Evolutionary conservation across 2,888 invertebrate genomes (phyloP).

Genomic region (Rhagonycha fulva): DNA sequence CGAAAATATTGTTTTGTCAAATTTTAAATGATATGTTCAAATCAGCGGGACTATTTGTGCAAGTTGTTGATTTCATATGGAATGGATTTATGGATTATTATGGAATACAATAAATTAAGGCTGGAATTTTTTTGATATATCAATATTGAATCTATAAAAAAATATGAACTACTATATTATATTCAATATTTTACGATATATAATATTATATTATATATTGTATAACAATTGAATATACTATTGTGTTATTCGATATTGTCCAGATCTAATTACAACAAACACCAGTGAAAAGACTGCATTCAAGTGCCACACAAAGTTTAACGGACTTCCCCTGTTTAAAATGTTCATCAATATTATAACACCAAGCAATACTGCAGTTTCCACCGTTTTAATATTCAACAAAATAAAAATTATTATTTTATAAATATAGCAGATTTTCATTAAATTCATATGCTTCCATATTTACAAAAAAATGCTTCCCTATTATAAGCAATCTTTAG

Average conservation of each 20-base stretch:
- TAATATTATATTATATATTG: too few relatives aligned
- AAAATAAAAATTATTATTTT: neutral
- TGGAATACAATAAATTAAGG: neutral
- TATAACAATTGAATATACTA: too few relatives aligned
- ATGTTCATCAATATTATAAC: neutral
- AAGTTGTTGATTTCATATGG: neutral
- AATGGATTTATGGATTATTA: neutral
- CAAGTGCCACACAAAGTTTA: neutral
- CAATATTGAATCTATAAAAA: neutral
- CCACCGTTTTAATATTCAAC: neutral
- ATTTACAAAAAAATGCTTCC: slow-evolving; percentile 47
- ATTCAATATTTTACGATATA: too few relatives aligned
- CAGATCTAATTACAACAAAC: neutral
- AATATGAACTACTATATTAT: too few relatives aligned
- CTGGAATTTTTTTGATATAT: neutral
- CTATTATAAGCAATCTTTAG: slow-evolving; percentile 39
- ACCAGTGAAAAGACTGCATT: neutral
- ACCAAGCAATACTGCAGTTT: neutral
- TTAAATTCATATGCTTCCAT: slow-evolving; percentile 45
- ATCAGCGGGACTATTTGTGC: too few relatives aligned
- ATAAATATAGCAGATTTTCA: slow-evolving; percentile 7
- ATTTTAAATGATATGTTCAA: too few relatives aligned
- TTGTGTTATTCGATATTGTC: neutral
- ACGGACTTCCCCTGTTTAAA: neutral
- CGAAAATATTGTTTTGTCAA: too few relatives aligned